These are phyloP conservation scores for Drosophila bocqueti DNA, from an alignment of 1,140 invertebrate genomes.

Conservation along the genomic window DNA sequence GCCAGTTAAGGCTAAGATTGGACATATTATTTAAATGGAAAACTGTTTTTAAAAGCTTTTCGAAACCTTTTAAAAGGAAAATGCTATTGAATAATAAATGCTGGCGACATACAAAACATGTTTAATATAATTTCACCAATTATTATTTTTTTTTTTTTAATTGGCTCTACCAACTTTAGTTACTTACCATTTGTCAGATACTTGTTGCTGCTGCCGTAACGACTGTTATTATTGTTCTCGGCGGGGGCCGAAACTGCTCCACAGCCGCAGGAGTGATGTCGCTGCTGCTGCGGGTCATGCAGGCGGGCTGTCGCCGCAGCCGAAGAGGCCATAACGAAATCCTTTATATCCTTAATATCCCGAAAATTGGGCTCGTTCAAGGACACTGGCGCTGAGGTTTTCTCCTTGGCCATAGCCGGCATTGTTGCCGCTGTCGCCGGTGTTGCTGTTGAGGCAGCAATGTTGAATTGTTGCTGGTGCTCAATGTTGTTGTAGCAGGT, in stretches of 20 bases:
- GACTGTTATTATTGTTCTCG: slow-evolving; percentile 58
- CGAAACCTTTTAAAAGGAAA: background rate
- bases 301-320: slow-evolving; percentile 43
- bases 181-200: slow-evolving; percentile 73
- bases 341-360: slow-evolving; percentile 67
- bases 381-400: slow-evolving; percentile 77
- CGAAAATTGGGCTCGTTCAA: slow-evolving; percentile 70
- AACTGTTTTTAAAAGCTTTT: background rate
- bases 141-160: too few relatives aligned
- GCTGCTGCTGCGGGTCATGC: slow-evolving; percentile 52
- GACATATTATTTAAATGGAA: too few relatives aligned
- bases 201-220: slow-evolving; percentile 61
- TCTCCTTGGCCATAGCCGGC: slow-evolving; percentile 85
- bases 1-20: background rate
- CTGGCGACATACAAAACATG: background rate
- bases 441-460: slow-evolving; percentile 47
- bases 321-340: slow-evolving; percentile 56
- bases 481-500: slow-evolving; percentile 27
- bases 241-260: slow-evolving; percentile 51
- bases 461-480: slow-evolving; percentile 50
- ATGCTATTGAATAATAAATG: background rate
- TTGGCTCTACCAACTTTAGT: background rate
- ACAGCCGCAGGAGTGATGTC: slow-evolving; percentile 62
- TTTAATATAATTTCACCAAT: too few relatives aligned
- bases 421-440: slow-evolving; percentile 65